These are phyloP conservation scores for Diorhabda elongata DNA, from an alignment of 1,140 invertebrate genomes.

Conservation along the genomic window DNA sequence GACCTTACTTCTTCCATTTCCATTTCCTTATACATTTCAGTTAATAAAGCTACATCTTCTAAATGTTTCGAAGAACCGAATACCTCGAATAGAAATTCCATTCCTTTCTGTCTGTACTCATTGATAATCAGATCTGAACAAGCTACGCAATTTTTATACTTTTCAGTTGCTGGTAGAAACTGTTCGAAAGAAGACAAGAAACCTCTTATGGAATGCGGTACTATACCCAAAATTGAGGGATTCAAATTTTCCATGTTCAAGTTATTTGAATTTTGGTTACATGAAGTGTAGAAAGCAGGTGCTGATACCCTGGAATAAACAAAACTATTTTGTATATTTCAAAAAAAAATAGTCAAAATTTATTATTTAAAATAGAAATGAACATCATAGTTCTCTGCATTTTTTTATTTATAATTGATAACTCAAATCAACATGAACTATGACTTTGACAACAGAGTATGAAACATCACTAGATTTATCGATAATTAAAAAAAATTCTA, in stretches of 20 bases:
- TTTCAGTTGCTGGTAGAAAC: conserved; percentile 74
- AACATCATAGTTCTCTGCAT: too few relatives aligned
- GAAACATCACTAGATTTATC: too few relatives aligned
- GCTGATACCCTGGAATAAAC: conserved; percentile 54
- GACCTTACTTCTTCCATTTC: conserved; percentile 47
- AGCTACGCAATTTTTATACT: conserved; percentile 88
- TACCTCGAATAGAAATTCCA: conserved; percentile 77
- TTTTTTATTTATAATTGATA: too few relatives aligned
- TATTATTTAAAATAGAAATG: not conserved
- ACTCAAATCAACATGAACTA: too few relatives aligned
- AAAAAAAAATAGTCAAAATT: not conserved
- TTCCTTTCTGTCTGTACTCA: conserved; percentile 63
- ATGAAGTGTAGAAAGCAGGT: conserved; percentile 55
- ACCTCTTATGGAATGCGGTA: conserved; percentile 93
- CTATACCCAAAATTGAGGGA: conserved; percentile 71
- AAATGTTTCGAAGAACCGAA: conserved; percentile 82
- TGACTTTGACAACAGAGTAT: too few relatives aligned
- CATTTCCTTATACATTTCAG: conserved; percentile 64
- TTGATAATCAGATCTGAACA: conserved; percentile 72
- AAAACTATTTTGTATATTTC: conserved; percentile 8
- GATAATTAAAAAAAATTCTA: too few relatives aligned
- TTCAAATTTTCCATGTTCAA: conserved; percentile 44
- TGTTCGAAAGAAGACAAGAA: conserved; percentile 79
- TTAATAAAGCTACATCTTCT: conserved; percentile 83
- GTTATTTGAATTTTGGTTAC: conserved; percentile 22